Conservation (phyloP, 2,888 invertebrate genomes). For the Eupithecia inturbata region DNA sequence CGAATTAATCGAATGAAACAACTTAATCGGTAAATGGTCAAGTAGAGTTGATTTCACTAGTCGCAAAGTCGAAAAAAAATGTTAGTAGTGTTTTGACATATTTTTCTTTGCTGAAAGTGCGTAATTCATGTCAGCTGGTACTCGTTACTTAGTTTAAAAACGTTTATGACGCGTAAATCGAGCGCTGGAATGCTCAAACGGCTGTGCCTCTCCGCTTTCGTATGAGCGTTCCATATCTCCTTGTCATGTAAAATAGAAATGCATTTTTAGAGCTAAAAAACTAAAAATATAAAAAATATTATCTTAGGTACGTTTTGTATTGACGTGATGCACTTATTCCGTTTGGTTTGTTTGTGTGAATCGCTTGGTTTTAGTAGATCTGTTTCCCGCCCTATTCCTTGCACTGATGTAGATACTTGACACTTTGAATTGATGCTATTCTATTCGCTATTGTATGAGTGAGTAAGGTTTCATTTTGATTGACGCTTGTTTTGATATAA, state of each 20-base stretch:
- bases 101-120: constrained; percentile 86
- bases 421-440: constrained; percentile 42
- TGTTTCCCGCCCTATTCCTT: constrained; percentile 66
- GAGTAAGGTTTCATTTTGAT: constrained; percentile 48
- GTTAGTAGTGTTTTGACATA: constrained; percentile 85
- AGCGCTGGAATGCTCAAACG: constrained; percentile 77
- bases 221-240: constrained; percentile 75
- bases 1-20: constrained; percentile 71
- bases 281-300: constrained; percentile 59
- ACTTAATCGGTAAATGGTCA: constrained; percentile 81
- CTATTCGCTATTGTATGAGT: constrained; percentile 47
- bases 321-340: constrained; percentile 80
- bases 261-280: constrained; percentile 73
- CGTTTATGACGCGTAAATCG: constrained; percentile 49
- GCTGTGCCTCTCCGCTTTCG: constrained; percentile 55
- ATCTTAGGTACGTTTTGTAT: constrained; percentile 70
- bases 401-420: constrained; percentile 64
- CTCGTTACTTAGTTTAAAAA: constrained; percentile 66
- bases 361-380: constrained; percentile 79
- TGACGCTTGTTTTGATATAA: constrained; percentile 32
- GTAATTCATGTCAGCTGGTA: constrained; percentile 85
- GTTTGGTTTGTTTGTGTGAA: constrained; percentile 74
- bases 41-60: constrained; percentile 85
- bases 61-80: constrained; percentile 82
- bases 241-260: constrained; percentile 72